Percentiles rank a stretch among this genome's conserved stretches.
phyloP scores from a whole-genome alignment of 2,113 vertebrate genomes.

The Oncorhynchus keta region DNA sequence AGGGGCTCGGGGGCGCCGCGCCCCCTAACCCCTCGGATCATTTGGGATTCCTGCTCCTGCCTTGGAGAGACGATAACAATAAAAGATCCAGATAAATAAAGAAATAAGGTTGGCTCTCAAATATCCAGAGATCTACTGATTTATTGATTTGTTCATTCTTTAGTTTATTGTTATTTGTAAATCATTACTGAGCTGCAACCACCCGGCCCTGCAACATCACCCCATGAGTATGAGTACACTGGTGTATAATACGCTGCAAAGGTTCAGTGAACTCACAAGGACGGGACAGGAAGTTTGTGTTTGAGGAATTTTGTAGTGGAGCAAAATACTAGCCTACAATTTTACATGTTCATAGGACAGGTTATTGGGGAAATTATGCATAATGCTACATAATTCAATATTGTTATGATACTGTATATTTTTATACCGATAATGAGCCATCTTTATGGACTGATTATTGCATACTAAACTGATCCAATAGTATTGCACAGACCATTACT shows the following conservation, averaged over 20 bases:
- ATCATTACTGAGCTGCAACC: conserved; percentile 63
- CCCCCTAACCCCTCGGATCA: conserved; percentile 79
- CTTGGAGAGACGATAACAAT: conserved; percentile 74
- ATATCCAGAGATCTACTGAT: conserved; percentile 71
- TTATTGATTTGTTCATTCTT: conserved; percentile 75
- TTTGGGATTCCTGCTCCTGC: conserved; percentile 78
- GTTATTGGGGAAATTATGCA: not conserved
- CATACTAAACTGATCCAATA: not conserved
- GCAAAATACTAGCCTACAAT: no score
- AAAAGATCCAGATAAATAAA: conserved; percentile 70
- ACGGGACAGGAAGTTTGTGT: not conserved
- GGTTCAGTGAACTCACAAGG: not conserved
- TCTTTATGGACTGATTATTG: not conserved
- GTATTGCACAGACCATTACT: not conserved
- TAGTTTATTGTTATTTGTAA: conserved; percentile 72
- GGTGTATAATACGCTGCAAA: not conserved
- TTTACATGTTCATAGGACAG: not conserved
- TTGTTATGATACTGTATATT: not conserved
- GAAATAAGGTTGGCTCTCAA: conserved; percentile 64
- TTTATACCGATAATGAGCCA: not conserved
- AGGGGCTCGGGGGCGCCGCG: conserved; percentile 71
- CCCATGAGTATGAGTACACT: conserved; percentile 11
- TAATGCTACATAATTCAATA: not conserved
- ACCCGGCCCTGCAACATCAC: conserved; percentile 51
- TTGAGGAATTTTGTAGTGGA: not conserved